These are phyloP conservation scores for Amphipyra tragopoginis DNA, from an alignment of 2,888 invertebrate genomes.

Conservation along the genomic window DNA sequence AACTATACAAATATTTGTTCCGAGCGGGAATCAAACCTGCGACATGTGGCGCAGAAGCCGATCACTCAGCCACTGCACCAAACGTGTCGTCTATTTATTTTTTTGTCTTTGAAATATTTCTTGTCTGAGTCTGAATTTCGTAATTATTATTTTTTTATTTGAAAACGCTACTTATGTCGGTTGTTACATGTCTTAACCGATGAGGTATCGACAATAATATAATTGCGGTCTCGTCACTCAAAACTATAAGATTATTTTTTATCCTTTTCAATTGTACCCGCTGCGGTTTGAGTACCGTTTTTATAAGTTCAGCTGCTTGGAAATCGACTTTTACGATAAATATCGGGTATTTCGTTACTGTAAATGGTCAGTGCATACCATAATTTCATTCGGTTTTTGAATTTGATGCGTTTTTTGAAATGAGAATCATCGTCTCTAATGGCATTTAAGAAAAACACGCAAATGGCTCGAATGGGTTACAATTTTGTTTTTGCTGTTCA, in stretches of 20 bases:
- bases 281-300: conserved; percentile 59
- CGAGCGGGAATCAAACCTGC: too few relatives aligned
- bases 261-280: conserved; percentile 19
- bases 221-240: conserved; percentile 65
- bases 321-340: conserved; percentile 35
- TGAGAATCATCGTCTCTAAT: not conserved
- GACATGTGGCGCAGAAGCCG: too few relatives aligned
- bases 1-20: too few relatives aligned
- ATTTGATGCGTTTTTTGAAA: not conserved
- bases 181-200: conserved; percentile 38
- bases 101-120: too few relatives aligned
- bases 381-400: conserved; percentile 10
- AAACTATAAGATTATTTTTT: conserved; percentile 48
- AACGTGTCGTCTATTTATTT: too few relatives aligned
- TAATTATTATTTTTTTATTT: too few relatives aligned
- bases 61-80: too few relatives aligned
- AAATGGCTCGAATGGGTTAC: too few relatives aligned
- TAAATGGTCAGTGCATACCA: not conserved
- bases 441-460: too few relatives aligned
- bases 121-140: too few relatives aligned
- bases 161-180: not conserved
- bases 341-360: conserved; percentile 13
- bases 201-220: conserved; percentile 41
- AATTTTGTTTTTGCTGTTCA: too few relatives aligned
- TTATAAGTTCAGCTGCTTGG: conserved; percentile 67